These are phyloP conservation scores for Polia nebulosa DNA, from an alignment of 2,888 invertebrate genomes.

Conservation along the genomic window DNA sequence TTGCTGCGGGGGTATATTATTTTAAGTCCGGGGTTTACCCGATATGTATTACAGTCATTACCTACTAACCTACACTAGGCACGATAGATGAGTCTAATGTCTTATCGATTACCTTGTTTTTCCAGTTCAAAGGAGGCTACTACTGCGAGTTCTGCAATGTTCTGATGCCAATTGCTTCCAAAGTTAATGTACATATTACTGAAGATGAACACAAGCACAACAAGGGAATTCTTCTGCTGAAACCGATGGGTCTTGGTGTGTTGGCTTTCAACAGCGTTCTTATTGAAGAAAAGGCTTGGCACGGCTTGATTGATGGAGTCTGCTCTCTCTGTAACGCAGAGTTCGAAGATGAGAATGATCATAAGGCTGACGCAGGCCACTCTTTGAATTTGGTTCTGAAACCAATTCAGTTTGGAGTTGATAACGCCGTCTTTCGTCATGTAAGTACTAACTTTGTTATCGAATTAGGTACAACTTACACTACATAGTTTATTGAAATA, in stretches of 20 bases:
- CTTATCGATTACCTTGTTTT: background rate
- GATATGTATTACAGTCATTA: too few species aligned
- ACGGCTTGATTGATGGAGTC: slow-evolving; percentile 74
- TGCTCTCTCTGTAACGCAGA: slow-evolving; percentile 79
- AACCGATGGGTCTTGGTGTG: slow-evolving; percentile 63
- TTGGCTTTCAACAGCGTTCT: slow-evolving; percentile 71
- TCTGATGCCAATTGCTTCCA: slow-evolving; percentile 71
- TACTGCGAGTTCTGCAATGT: slow-evolving; percentile 80
- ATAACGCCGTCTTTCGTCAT: slow-evolving; percentile 73
- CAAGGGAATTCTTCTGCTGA: slow-evolving; percentile 65
- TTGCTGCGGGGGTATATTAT: too few species aligned
- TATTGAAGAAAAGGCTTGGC: slow-evolving; percentile 77
- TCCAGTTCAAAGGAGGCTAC: slow-evolving; percentile 79
- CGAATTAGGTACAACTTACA: too few species aligned
- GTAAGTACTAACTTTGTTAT: slow-evolving; percentile 58
- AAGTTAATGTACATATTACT: slow-evolving; percentile 75
- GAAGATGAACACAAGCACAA: slow-evolving; percentile 72
- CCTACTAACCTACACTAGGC: too few species aligned
- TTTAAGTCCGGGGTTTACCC: too few species aligned
- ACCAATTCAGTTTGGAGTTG: slow-evolving; percentile 69
- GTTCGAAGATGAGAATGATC: slow-evolving; percentile 71
- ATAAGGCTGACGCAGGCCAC: slow-evolving; percentile 73
- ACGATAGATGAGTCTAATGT: too few species aligned
- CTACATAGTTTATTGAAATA: background rate
- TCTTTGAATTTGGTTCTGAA: slow-evolving; percentile 75